A percentile compares a stretch with the other conserved stretches of the same genome.
These are phyloP conservation scores for Calameuta idolon DNA, from an alignment of 2,888 invertebrate genomes.

Conservation along the genomic window DNA sequence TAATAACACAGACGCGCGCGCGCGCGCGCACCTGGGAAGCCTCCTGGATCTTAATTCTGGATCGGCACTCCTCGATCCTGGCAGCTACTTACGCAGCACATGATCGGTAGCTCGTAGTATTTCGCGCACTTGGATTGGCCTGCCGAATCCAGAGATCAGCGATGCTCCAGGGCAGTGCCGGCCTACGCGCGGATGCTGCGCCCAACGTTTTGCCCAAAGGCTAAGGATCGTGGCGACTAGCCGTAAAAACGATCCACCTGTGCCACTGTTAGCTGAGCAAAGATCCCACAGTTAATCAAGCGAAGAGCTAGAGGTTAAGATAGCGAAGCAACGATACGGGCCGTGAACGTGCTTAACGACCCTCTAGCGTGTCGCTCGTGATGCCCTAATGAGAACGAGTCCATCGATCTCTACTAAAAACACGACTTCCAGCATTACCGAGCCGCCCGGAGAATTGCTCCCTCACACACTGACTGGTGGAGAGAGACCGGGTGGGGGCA, in stretches of 20 bases:
- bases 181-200: background rate
- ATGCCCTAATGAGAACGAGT: slow-evolving; percentile 11
- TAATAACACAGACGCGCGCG: slow-evolving; percentile 41
- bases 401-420: slow-evolving; percentile 4
- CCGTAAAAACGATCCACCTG: slow-evolving; percentile 6
- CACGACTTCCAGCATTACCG: slow-evolving; percentile 1
- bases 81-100: too few species aligned
- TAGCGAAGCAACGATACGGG: slow-evolving; percentile 1
- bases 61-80: background rate
- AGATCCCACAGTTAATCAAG: slow-evolving; percentile 8
- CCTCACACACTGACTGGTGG: background rate
- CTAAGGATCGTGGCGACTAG: background rate
- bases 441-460: background rate
- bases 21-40: background rate
- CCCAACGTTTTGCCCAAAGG: background rate
- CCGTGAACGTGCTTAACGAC: slow-evolving; percentile 14
- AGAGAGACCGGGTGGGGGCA: background rate
- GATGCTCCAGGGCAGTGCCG: background rate
- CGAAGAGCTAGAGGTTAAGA: slow-evolving; percentile 13
- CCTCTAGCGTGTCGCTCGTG: slow-evolving; percentile 14
- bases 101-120: background rate
- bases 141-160: background rate
- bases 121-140: background rate
- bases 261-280: background rate
- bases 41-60: background rate